Evolutionary conservation across 2,888 invertebrate genomes (phyloP).

Genomic region (Callinectes sapidus): DNA sequence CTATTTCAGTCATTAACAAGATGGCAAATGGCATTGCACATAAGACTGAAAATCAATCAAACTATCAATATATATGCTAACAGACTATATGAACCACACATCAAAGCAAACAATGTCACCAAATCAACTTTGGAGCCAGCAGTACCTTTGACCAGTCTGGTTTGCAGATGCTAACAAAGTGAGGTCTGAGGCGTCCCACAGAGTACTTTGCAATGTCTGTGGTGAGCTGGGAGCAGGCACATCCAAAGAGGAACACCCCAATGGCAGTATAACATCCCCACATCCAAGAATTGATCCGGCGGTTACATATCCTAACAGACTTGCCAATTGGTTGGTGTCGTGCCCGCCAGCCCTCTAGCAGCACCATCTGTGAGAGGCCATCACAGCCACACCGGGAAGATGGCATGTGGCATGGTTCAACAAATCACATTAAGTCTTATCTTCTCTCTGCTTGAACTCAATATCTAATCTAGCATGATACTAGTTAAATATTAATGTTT

Average conservation of each 20-base stretch:
- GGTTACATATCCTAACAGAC: slow-evolving; percentile 48
- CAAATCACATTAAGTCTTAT: not conserved
- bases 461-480: not conserved
- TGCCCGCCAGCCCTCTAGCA: slow-evolving; percentile 53
- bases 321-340: slow-evolving; percentile 55
- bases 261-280: slow-evolving; percentile 77
- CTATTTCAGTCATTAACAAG: not conserved
- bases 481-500: not conserved
- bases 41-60: not conserved
- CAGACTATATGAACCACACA: not conserved
- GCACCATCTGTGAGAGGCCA: slow-evolving; percentile 51
- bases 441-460: not conserved
- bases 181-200: slow-evolving; percentile 90
- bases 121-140: not conserved
- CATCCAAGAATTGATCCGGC: slow-evolving; percentile 56
- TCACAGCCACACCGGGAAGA: not conserved
- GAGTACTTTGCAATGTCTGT: slow-evolving; percentile 84
- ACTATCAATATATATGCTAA: not conserved
- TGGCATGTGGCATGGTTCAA: not conserved
- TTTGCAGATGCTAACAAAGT: slow-evolving; percentile 92
- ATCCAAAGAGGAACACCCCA: slow-evolving; percentile 91
- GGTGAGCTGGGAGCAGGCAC: slow-evolving; percentile 87
- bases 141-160: slow-evolving; percentile 78
- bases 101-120: not conserved
- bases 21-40: not conserved